Base-by-base conservation (phyloP, 2,888 invertebrate species). In the Platycnemis pennipes region DNA sequence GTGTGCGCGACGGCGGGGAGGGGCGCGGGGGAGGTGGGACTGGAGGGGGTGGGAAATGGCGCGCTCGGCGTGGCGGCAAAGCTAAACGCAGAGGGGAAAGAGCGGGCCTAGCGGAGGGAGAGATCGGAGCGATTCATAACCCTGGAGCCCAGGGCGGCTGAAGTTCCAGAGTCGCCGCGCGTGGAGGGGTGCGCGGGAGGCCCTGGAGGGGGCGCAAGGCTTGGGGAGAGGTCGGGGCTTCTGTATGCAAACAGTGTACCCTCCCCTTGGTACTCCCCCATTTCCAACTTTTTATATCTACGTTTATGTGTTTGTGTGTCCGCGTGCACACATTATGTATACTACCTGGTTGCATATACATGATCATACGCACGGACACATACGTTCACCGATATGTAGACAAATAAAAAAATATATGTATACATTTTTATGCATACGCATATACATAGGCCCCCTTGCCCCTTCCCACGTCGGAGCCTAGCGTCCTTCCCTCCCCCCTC, bases 91-190 rank as follows among this genome's bases (percentile, higher is more conserved):
- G 87, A 37, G 87, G 16, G 45, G n/a, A 3, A 26, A n/a, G n/a
- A 37, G 77, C 31, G 77, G n/a, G n/a, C n/a, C 26, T 26, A 77
- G 13, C 31, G 88, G 42, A 63, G 91, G 63, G n/a, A 44, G 42
- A 49, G 89, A 56, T 88, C 26, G 88, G 46, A 89, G 91, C 91
- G 91, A 91, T 91, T 91, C 91, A 91, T 91, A 91, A 91, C 91
- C 91, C 91, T 63, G 89, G 53, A 37, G n/a, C 53, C 53, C 56
- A 69, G 91, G 53, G 63, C 46, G 46, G 46, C 46, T 46, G 87
- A 7, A 46, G 87, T 46, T 87, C 77, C 11, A n/a, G 87, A 87
- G 87, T 16, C 45, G 87, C 31, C n/a, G 31, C 77, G 85, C 19
- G 42, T 19, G 13, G 85, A 42, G 85, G 85, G 85, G 42, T 2